These are phyloP conservation scores for Nasonia vitripennis DNA, from an alignment of 1,140 invertebrate species.

Conservation along the genomic window DNA sequence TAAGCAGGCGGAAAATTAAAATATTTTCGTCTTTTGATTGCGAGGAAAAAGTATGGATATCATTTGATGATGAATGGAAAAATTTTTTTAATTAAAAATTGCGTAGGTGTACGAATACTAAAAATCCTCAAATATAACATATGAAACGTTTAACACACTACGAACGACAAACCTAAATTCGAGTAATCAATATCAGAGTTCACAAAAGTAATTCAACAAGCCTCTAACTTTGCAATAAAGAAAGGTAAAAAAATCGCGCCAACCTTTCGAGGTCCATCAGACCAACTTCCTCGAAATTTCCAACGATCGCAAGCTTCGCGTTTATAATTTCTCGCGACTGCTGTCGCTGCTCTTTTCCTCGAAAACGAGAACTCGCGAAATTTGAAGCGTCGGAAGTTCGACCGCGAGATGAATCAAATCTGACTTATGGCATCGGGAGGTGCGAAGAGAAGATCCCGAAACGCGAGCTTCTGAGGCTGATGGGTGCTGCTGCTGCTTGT, in stretches of 20 bases:
- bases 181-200: too few species aligned
- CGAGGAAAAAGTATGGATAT: too few species aligned
- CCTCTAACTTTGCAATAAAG: background rate
- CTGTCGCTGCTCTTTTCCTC: background rate
- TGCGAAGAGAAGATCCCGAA: background rate
- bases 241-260: background rate
- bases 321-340: background rate
- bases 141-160: too few species aligned
- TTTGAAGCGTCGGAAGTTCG: background rate
- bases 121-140: too few species aligned
- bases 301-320: background rate
- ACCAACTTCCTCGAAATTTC: slow-evolving; percentile 5
- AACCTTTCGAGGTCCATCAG: background rate
- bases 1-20: background rate
- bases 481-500: background rate
- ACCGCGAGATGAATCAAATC: background rate
- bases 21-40: background rate
- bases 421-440: background rate
- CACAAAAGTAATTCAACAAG: too few species aligned
- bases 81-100: too few species aligned
- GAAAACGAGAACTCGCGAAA: background rate
- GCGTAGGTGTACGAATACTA: too few species aligned
- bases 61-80: too few species aligned
- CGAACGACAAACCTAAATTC: too few species aligned
- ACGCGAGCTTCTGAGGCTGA: background rate